Percentiles rank a stretch among this genome's conserved stretches.
These are phyloP conservation scores for Calycopis cecrops DNA, from an alignment of 1,140 invertebrate species.

Conservation along the genomic window DNA sequence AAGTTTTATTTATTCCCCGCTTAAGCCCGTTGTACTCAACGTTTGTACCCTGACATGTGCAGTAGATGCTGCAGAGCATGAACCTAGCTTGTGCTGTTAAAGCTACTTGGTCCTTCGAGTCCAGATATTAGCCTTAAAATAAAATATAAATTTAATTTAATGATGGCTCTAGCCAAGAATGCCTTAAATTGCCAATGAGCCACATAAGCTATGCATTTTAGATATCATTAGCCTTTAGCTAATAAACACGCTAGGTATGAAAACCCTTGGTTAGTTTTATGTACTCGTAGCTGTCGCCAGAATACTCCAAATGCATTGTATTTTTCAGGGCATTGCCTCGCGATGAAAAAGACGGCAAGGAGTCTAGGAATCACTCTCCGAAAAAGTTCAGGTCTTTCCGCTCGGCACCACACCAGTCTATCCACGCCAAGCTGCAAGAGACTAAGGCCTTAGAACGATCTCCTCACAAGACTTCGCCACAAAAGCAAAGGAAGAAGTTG, in stretches of 20 bases:
- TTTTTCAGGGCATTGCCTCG: slow-evolving; percentile 84
- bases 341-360: slow-evolving; percentile 91
- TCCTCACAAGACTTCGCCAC: slow-evolving; percentile 68
- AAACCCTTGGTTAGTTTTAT: slow-evolving; percentile 5
- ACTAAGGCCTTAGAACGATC: slow-evolving; percentile 62
- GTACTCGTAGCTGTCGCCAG: background rate
- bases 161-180: slow-evolving; percentile 59
- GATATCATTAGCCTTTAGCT: slow-evolving; percentile 44
- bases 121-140: slow-evolving; percentile 35
- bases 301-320: background rate
- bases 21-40: too few relatives aligned
- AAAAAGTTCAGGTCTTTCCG: slow-evolving; percentile 77
- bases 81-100: too few relatives aligned
- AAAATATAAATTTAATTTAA: slow-evolving; percentile 45
- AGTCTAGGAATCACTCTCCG: slow-evolving; percentile 81
- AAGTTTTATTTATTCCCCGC: too few relatives aligned
- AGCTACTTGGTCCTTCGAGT: slow-evolving; percentile 32
- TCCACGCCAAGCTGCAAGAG: slow-evolving; percentile 72
- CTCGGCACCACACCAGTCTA: slow-evolving; percentile 72
- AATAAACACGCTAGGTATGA: background rate
- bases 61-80: too few relatives aligned
- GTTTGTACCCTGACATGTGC: too few relatives aligned
- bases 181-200: slow-evolving; percentile 51
- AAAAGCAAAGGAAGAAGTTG: slow-evolving; percentile 72
- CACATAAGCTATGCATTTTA: slow-evolving; percentile 40